These are phyloP conservation scores for Trichoplusia ni DNA, from an alignment of 1,140 invertebrate species.

Conservation along the genomic window DNA sequence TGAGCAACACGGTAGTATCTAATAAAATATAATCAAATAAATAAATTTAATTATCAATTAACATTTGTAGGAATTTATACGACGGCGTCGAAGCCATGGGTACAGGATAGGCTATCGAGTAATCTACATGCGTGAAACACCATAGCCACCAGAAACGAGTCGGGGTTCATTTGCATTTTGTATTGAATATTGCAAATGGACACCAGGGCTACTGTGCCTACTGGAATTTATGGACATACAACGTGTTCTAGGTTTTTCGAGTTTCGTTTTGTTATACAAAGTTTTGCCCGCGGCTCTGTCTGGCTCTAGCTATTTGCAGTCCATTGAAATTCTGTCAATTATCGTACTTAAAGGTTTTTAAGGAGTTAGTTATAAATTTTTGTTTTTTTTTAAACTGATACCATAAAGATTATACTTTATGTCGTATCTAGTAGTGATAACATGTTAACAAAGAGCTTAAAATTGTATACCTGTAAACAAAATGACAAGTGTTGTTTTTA, in stretches of 20 bases:
- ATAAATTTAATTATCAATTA: slow-evolving; percentile 25
- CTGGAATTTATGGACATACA: slow-evolving; percentile 24
- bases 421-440: too few relatives aligned
- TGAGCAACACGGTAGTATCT: neutral
- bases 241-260: neutral
- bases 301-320: too few relatives aligned
- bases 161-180: slow-evolving; percentile 15
- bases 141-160: slow-evolving; percentile 26
- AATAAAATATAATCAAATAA: slow-evolving; percentile 5
- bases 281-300: too few relatives aligned
- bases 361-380: too few relatives aligned
- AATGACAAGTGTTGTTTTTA: too few relatives aligned
- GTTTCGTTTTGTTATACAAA: too few relatives aligned
- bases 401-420: too few relatives aligned
- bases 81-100: neutral
- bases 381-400: too few relatives aligned
- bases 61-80: slow-evolving; percentile 11
- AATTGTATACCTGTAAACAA: too few relatives aligned
- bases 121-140: slow-evolving; percentile 26
- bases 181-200: slow-evolving; percentile 33
- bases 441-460: too few relatives aligned
- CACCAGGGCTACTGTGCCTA: slow-evolving; percentile 9
- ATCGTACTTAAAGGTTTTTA: too few relatives aligned
- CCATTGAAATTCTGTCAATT: too few relatives aligned
- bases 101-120: slow-evolving; percentile 24